Percentiles rank a stretch among this genome's conserved stretches.
Evolutionary conservation across 2,797 vertebrate genomes (phyloP).

Genomic region (Streptopelia turtur): DNA sequence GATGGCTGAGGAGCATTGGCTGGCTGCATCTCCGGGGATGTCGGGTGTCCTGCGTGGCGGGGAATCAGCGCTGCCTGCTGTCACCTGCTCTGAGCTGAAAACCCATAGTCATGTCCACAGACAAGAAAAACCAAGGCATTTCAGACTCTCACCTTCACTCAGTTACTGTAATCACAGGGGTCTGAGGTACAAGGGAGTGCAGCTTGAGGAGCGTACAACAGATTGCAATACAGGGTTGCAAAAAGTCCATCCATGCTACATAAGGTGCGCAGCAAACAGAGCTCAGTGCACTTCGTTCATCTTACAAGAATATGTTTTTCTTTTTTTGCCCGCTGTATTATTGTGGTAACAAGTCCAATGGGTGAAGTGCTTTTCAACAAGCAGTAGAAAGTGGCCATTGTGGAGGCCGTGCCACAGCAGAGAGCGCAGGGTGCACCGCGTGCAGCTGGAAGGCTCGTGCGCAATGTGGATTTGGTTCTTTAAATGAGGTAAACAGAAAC

Average conservation of each 20-base stretch:
- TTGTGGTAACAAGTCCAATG: background rate
- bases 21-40: background rate
- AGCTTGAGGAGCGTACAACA: background rate
- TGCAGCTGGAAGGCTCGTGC: background rate
- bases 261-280: background rate
- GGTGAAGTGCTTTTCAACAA: background rate
- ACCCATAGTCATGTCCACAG: background rate
- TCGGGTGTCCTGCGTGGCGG: background rate
- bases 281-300: background rate
- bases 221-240: background rate
- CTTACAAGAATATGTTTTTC: background rate
- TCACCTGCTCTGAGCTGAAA: background rate
- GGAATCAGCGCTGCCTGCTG: background rate
- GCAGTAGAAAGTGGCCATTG: background rate
- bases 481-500: background rate
- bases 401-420: background rate
- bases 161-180: background rate
- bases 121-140: background rate
- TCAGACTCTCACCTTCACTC: background rate
- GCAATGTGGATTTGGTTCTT: background rate
- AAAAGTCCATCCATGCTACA: background rate
- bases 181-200: background rate
- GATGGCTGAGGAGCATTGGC: fast-evolving
- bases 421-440: background rate
- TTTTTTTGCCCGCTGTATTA: background rate